Percentiles rank a stretch among this genome's conserved stretches.
These are phyloP conservation scores for Pomacea maculata DNA, from an alignment of 1,140 invertebrate species.

Conservation along the genomic window DNA sequence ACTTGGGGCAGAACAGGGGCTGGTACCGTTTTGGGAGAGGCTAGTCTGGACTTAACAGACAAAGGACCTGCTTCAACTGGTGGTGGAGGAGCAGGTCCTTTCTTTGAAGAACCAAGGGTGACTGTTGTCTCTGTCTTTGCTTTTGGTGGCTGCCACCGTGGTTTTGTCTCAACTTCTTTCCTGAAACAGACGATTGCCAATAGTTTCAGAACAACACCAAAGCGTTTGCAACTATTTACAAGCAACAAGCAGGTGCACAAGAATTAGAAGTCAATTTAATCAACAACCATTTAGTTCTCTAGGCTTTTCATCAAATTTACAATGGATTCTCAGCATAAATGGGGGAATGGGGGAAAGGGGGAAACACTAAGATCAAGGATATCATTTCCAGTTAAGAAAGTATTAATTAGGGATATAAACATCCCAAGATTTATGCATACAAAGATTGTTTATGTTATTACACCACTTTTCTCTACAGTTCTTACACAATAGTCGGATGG, in stretches of 20 bases:
- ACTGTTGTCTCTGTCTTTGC: background rate
- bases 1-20: background rate
- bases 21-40: background rate
- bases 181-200: conserved; percentile 23
- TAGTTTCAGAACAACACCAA: background rate
- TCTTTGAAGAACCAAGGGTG: conserved; percentile 39
- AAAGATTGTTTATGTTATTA: background rate
- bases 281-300: too few relatives aligned
- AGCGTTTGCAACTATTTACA: background rate
- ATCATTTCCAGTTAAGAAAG: too few relatives aligned
- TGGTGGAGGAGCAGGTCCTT: conserved; percentile 35
- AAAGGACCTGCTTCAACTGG: conserved; percentile 21
- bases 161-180: conserved; percentile 53
- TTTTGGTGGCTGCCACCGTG: conserved; percentile 50
- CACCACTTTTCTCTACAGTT: background rate
- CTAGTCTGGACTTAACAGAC: background rate
- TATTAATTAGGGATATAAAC: background rate
- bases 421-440: background rate
- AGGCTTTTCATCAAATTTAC: too few relatives aligned
- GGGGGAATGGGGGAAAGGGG: too few relatives aligned
- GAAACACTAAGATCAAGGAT: too few relatives aligned
- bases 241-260: background rate
- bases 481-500: conserved; percentile 37
- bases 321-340: too few relatives aligned
- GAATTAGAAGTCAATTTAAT: background rate